Evolutionary conservation across 1,140 invertebrate species (phyloP).

Genomic region (Drosophila bocki): DNA sequence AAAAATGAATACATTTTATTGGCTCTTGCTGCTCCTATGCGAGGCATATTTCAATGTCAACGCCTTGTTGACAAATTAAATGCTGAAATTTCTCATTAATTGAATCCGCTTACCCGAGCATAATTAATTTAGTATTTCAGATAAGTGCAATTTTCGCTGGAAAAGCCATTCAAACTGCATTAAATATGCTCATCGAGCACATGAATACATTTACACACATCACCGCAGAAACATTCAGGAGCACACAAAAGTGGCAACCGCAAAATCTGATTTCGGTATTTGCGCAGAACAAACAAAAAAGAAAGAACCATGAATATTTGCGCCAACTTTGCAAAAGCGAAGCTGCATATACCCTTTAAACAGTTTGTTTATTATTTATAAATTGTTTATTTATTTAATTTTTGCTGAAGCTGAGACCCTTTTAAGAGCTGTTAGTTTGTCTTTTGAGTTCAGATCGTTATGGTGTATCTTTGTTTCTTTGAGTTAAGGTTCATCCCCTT

Average conservation of each 20-base stretch:
- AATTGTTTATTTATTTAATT: constrained; percentile 1
- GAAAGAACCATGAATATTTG: constrained; percentile 13
- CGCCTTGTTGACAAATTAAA: neutral
- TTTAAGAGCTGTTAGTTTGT: neutral
- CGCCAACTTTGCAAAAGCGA: neutral
- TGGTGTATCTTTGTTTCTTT: neutral
- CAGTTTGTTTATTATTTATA: neutral
- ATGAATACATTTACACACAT: neutral
- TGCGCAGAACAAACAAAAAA: constrained; percentile 13
- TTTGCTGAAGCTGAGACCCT: no score
- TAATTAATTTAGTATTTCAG: constrained; percentile 37
- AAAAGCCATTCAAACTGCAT: constrained; percentile 22
- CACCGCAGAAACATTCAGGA: constrained; percentile 22
- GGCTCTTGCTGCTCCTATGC: neutral
- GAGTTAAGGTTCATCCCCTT: neutral
- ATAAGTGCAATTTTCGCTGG: constrained; percentile 7
- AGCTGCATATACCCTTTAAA: constrained; percentile 12
- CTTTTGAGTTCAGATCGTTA: neutral
- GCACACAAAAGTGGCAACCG: constrained; percentile 38
- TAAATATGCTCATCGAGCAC: constrained; percentile 17
- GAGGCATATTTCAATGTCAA: constrained; percentile 10
- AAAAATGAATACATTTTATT: constrained; percentile 8
- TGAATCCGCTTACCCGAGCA: constrained; percentile 2
- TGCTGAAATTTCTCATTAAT: constrained; percentile 11
- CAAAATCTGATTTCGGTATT: constrained; percentile 43